Evolutionary conservation across 2,888 invertebrate genomes (phyloP).

Genomic region (Caenorhabditis sinica): DNA sequence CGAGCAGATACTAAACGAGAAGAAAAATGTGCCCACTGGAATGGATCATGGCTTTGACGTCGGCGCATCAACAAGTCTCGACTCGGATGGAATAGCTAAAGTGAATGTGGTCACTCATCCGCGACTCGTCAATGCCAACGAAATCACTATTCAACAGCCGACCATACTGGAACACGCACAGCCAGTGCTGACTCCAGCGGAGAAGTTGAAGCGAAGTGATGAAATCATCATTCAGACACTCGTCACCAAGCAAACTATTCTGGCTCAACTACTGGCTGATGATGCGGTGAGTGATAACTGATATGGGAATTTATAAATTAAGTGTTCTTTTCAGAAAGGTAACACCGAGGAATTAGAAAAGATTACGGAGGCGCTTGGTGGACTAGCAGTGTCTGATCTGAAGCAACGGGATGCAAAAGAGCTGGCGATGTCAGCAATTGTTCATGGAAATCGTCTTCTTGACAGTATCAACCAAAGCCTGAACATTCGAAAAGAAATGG

Average conservation of each 20-base stretch:
- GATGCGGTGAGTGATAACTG: conserved; percentile 64
- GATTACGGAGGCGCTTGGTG: conserved; percentile 93
- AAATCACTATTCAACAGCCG: conserved; percentile 82
- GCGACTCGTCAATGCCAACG: conserved; percentile 80
- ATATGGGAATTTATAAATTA: too few species aligned
- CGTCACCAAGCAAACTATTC: conserved; percentile 80
- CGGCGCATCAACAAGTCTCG: conserved; percentile 57
- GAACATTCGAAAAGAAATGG: conserved; percentile 75
- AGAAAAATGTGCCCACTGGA: conserved; percentile 66
- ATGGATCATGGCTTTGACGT: conserved; percentile 66
- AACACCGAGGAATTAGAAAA: conserved; percentile 78
- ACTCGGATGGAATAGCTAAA: conserved; percentile 73
- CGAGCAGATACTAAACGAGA: conserved; percentile 77
- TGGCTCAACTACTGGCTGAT: conserved; percentile 76
- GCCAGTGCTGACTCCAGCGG: conserved; percentile 84
- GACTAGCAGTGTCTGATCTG: conserved; percentile 90
- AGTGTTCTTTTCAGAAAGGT: conserved; percentile 69
- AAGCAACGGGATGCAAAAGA: conserved; percentile 80
- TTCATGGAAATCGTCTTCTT: conserved; percentile 83
- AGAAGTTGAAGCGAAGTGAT: conserved; percentile 84
- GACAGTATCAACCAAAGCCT: conserved; percentile 80
- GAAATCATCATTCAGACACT: conserved; percentile 80
- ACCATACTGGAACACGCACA: conserved; percentile 84
- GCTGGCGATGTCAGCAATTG: conserved; percentile 83
- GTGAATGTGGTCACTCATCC: conserved; percentile 82